phyloP scores from a whole-genome alignment of 1,140 invertebrate genomes.

The Gonatopus flavifemur region DNA sequence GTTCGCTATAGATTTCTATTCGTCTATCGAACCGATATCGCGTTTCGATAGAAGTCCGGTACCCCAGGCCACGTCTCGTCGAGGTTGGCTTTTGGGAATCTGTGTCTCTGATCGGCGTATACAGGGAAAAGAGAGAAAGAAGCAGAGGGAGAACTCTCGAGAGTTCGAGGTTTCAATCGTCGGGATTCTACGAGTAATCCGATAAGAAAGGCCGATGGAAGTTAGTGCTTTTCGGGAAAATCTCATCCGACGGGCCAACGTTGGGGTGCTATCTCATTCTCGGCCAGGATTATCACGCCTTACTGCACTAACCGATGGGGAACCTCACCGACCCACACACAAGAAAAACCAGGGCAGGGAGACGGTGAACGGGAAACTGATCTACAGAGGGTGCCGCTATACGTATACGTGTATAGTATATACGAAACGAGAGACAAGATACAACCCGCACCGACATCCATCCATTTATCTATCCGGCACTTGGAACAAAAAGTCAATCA shows the following conservation, averaged over 20 bases:
- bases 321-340: no score
- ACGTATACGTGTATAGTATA: no score
- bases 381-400: conserved; percentile 10
- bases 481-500: conserved; percentile 54
- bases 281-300: conserved; percentile 50
- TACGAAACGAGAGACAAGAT: no score
- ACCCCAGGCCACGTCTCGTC: no score
- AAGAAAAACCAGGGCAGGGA: conserved; percentile 2
- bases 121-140: no score
- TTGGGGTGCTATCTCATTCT: conserved; percentile 42
- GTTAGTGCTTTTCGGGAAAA: conserved; percentile 43
- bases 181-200: conserved; percentile 42
- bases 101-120: conserved; percentile 1
- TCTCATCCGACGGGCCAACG: conserved; percentile 43
- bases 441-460: no score
- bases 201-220: conserved; percentile 44
- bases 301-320: conserved; percentile 42
- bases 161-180: conserved; percentile 43
- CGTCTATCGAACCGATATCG: no score
- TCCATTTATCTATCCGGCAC: conserved; percentile 20
- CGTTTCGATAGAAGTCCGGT: no score
- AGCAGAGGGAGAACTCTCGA: no score
- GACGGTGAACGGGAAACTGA: neutral
- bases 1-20: no score
- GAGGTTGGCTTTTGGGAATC: no score